Evolutionary conservation across 2,888 invertebrate species (phyloP), one percentile per base, ranked within the genome.

Genomic region (Pseudococcus longispinus): DNA sequence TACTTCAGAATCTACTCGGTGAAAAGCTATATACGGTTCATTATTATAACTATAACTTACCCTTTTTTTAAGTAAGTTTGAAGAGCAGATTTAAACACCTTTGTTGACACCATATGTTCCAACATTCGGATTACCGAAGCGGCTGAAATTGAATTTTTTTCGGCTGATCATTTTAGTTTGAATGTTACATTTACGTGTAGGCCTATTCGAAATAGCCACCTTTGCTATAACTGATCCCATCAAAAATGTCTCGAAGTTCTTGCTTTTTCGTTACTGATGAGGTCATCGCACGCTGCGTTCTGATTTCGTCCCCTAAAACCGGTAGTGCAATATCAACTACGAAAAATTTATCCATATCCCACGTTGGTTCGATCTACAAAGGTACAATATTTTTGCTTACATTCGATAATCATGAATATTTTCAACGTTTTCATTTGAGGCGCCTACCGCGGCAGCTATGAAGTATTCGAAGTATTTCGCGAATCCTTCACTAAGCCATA

Each of bases 111-210:
- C 1, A 93, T 90, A 89, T 94, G 93, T 89, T 93, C 93, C 84
- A 94, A 91, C 95, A 95, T 95, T 88, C 95, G 93, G 85, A 95
- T 92, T 23, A 94, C 89, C 87, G 93, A 92, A 11, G 93, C 93
- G 70, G 91, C 92, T 91, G 18, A 46, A 29, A 60, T 37, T 37
- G 8, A 46, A 13, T 46, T 15, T 15, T 46, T 1, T 11, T 46
- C 3, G 15, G 0, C 1, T 13, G 3, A 46, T 13, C 1, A 2
- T 46, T 46, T 46, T 15, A 11, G 0, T 3, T 1, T 13, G 37
- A 37, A 37, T 6, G 1, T 46, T 15, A 15, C 9, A 46, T 13
- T 46, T 46, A 15, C 44, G 3, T 46, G 6, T 37, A n/a, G 37
- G 9, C 4, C 1, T 37, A 9, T 37, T 8, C 9, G n/a, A 55